Evolutionary conservation across 2,797 vertebrate genomes (phyloP), one percentile per base, ranked within the genome.

Genomic region (Ispidina lecontei): DNA sequence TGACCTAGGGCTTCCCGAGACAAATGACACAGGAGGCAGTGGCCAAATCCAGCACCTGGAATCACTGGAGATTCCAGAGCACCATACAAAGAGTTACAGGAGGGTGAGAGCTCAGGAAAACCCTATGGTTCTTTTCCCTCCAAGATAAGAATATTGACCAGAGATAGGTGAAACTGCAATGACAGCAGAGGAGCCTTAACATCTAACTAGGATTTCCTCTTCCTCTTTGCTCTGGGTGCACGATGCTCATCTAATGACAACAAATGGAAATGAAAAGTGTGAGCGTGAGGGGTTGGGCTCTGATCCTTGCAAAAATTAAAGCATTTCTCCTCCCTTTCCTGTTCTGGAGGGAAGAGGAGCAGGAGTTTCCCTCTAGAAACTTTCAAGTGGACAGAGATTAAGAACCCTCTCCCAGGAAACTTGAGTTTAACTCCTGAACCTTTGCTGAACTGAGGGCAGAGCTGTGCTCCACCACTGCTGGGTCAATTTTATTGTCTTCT

Each of bases 91-190:
- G 80, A 94, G 83, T 95, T 93, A 91, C 91, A 91, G 80, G 35
- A 93, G 68, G 90, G 78, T 46, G 78, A 64, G 83, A 81, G 74
- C 69, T 94, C 91, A 69, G 91, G 78, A 91, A 95, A 91, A 77
- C 46, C 37, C 75, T 54, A 56, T 49, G 67, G 37, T 71, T 79
- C 67, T 78, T 85, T 78, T 95, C 95, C 93, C 89, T 90, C 69
- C 87, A 76, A 80, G 91, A 77, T 90, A 96, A 91, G 85, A 58
- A 71, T 88, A 92, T 87, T 92, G 69, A 78, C 87, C 72, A 84
- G 71, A 94, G 94, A 95, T 87, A 95, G 96, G 95, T 94, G 84
- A 74, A 94, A 87, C 15, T 41, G 58, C 77, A 84, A 25, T 58
- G 80, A 89, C 88, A 88, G 80, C 74, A 87, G 62, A 94, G 84